Evolutionary conservation across 2,888 invertebrate genomes (phyloP), one percentile per base, ranked within the genome.

Genomic region (Tryphoninae sp.): DNA sequence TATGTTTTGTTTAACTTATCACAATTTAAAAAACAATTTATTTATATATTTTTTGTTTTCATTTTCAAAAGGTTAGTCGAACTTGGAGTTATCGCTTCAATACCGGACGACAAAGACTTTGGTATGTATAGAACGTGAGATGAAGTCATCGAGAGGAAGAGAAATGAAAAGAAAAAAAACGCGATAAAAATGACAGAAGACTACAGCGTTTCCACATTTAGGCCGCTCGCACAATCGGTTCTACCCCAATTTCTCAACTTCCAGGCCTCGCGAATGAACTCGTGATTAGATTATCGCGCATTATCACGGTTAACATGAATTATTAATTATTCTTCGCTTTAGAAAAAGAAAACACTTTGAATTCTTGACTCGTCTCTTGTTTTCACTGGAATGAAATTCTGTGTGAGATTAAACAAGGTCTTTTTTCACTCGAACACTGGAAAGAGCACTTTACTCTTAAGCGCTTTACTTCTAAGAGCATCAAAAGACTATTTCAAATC

Each of bases 211-310:
- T 16, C 33, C 13, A 59, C 40, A 42, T 7, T 9, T 23, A 19
- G 26, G 33, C 23, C 64, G 40, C 49, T 42, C 64, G 40, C 49
- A 59, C 69, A 74, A 81, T 81, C 68, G 64, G 62, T 19, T 59
- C 13, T 80, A 61, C 16, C 64, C 73, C 33, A 69, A 78, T 74
- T 74, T 81, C 59, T 64, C 51, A 49, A 81, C 23, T 22, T 45
- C 13, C 13, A 45, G 45, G 45, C n/a, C 13, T 64, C 49, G 16
- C 16, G 13, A 23, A n/a, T 55, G 40, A 16, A 45, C 33, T 23
- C 64, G 49, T 26, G 55, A 81, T 69, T 73, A 58, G 71, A 72
- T 80, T 68, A 61, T 72, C 53, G n/a, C 49, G 45, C 16, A 45
- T 11, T 6, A 33, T 13, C 51, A 2, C 11, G 22, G 19, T 13